Conservation (phyloP, 2,797 vertebrate species). For the Danio albolineatus region DNA sequence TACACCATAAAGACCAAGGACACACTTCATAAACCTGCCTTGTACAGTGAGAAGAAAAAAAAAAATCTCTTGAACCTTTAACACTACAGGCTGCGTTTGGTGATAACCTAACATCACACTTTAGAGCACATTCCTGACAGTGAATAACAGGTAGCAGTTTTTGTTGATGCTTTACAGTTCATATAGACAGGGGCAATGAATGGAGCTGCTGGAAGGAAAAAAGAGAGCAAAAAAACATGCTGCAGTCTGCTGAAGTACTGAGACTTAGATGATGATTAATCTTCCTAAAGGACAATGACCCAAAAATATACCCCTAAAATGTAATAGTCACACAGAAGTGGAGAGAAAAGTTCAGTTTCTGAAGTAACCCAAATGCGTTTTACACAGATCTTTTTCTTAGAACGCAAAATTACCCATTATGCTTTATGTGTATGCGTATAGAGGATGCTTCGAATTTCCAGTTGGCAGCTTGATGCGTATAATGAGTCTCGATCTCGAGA, state of each 20-base stretch:
- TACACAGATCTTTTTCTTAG: too few species aligned
- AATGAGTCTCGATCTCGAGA: too few species aligned
- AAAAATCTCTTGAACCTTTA: neutral
- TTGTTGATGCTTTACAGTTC: neutral
- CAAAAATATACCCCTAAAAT: slow-evolving; percentile 36
- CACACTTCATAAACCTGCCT: slow-evolving; percentile 2
- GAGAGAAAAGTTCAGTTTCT: neutral
- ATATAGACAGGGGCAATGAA: slow-evolving; percentile 6
- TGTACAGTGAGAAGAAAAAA: neutral
- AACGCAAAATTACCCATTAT: too few species aligned
- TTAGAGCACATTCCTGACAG: neutral
- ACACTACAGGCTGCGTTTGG: neutral
- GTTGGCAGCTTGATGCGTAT: too few species aligned
- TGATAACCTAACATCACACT: neutral
- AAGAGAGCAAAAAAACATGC: neutral
- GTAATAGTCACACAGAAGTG: neutral
- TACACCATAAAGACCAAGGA: slow-evolving; percentile 23
- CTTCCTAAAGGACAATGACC: slow-evolving; percentile 24
- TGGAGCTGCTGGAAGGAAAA: neutral
- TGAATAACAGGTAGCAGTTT: neutral
- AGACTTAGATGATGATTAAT: slow-evolving; percentile 30
- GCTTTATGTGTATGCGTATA: too few species aligned
- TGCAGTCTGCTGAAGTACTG: slow-evolving; percentile 18
- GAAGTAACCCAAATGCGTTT: neutral
- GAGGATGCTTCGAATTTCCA: too few species aligned